Conservation (phyloP, 2,113 vertebrate genomes). For the Siniperca knerii region DNA sequence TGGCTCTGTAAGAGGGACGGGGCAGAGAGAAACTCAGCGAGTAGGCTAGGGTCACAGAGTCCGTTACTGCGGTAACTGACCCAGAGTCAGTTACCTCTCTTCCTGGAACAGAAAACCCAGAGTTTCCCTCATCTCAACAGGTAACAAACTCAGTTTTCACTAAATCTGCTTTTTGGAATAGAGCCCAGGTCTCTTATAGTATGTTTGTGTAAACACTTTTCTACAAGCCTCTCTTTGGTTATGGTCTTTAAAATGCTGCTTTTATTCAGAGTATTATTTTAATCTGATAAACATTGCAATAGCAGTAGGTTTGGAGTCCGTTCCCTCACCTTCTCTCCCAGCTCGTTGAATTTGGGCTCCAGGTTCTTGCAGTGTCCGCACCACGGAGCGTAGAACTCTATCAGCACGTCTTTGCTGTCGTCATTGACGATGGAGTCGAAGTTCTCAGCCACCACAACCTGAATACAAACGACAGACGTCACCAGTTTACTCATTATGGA, state of each 20-base stretch:
- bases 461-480: not conserved
- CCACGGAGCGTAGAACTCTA: conserved; percentile 99
- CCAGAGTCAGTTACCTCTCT: too few species aligned
- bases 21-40: too few species aligned
- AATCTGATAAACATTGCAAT: too few species aligned
- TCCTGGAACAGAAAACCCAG: too few species aligned
- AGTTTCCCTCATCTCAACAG: too few species aligned
- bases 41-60: too few species aligned
- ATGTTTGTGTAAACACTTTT: not conserved
- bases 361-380: conserved; percentile 99
- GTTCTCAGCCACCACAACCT: conserved; percentile 97
- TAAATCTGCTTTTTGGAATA: too few species aligned
- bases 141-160: too few species aligned
- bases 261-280: not conserved
- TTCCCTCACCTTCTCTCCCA: conserved; percentile 93
- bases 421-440: conserved; percentile 97
- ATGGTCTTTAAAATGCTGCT: not conserved
- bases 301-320: not conserved
- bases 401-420: conserved; percentile 94
- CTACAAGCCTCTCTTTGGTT: not conserved
- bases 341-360: conserved; percentile 96
- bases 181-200: not conserved
- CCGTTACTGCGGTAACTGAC: too few species aligned
- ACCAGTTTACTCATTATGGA: not conserved
- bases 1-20: too few species aligned